Percentiles rank a stretch among this genome's conserved stretches.
Conservation (phyloP, 1,140 invertebrate genomes). For the Macrostomum lignano region DNA sequence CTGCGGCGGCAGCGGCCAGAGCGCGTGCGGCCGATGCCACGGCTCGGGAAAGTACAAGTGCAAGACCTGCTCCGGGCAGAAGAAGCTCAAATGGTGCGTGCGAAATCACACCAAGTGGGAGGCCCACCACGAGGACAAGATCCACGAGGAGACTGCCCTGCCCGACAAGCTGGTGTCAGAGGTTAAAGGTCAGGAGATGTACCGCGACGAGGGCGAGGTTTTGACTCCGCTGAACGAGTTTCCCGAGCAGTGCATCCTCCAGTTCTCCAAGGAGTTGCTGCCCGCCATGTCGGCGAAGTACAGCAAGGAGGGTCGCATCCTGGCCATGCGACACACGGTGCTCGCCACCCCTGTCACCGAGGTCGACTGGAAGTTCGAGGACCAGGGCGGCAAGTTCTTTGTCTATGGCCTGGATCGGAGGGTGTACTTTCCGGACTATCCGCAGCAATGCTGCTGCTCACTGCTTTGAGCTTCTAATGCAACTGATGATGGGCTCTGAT, state of each 20-base stretch:
- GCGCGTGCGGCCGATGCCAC: too few species aligned
- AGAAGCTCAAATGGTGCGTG: too few species aligned
- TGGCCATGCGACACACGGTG: slow-evolving; percentile 13
- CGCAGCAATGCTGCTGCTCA: slow-evolving; percentile 21
- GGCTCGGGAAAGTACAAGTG: too few species aligned
- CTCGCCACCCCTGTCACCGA: slow-evolving; percentile 17
- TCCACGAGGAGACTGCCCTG: slow-evolving; percentile 22
- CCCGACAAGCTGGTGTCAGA: slow-evolving; percentile 23
- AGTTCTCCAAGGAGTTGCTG: slow-evolving; percentile 17
- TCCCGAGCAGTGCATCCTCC: too few species aligned
- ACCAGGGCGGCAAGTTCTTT: slow-evolving; percentile 13
- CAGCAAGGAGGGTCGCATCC: too few species aligned
- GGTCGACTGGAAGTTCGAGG: slow-evolving; percentile 13
- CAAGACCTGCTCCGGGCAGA: too few species aligned
- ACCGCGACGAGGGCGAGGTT: slow-evolving; percentile 27
- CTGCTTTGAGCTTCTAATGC: too few species aligned
- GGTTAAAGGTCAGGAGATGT: slow-evolving; percentile 29
- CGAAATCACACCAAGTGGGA: too few species aligned
- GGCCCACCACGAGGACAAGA: too few species aligned
- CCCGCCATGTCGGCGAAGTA: slow-evolving; percentile 16
- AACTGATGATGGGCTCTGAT: too few species aligned
- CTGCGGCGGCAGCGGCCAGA: too few species aligned
- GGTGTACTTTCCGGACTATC: slow-evolving; percentile 17
- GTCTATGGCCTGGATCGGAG: too few species aligned
- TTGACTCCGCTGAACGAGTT: slow-evolving; percentile 26